Conservation (phyloP, 1,140 invertebrate species). For the Zaprionus africanus region DNA sequence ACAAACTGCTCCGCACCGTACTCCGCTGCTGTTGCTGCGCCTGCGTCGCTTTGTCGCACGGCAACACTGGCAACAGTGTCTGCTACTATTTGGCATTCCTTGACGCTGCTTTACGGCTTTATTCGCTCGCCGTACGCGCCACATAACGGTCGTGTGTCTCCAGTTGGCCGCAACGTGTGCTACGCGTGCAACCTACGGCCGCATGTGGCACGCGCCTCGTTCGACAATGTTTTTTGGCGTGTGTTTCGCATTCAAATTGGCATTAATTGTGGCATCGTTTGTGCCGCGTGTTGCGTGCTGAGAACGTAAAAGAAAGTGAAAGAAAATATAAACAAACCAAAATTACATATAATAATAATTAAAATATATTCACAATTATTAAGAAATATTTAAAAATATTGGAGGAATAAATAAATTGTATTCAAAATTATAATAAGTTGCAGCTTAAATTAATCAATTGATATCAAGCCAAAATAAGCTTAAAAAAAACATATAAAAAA, state of each 20-base stretch:
- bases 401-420: neutral
- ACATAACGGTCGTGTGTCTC: slow-evolving; percentile 50
- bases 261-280: neutral
- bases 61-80: slow-evolving; percentile 51
- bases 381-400: slow-evolving; percentile 1
- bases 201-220: slow-evolving; percentile 34
- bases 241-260: slow-evolving; percentile 7
- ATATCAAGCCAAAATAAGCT: neutral
- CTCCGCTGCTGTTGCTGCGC: slow-evolving; percentile 23
- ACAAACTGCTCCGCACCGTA: slow-evolving; percentile 4
- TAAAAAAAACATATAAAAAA: neutral
- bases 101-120: slow-evolving; percentile 33
- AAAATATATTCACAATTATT: neutral
- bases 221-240: slow-evolving; percentile 1
- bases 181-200: slow-evolving; percentile 51
- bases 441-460: neutral
- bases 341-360: neutral
- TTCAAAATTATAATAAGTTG: neutral
- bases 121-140: slow-evolving; percentile 66
- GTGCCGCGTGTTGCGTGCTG: slow-evolving; percentile 3
- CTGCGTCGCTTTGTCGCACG: slow-evolving; percentile 42
- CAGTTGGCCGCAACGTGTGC: slow-evolving; percentile 8
- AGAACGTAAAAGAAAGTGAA: slow-evolving; percentile 1
- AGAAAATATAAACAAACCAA: slow-evolving; percentile 1
- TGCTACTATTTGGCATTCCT: slow-evolving; percentile 17